Percentiles rank a stretch among this genome's conserved stretches.
These are phyloP conservation scores for Brassicogethes aeneus DNA, from an alignment of 2,888 invertebrate species.

Conservation along the genomic window DNA sequence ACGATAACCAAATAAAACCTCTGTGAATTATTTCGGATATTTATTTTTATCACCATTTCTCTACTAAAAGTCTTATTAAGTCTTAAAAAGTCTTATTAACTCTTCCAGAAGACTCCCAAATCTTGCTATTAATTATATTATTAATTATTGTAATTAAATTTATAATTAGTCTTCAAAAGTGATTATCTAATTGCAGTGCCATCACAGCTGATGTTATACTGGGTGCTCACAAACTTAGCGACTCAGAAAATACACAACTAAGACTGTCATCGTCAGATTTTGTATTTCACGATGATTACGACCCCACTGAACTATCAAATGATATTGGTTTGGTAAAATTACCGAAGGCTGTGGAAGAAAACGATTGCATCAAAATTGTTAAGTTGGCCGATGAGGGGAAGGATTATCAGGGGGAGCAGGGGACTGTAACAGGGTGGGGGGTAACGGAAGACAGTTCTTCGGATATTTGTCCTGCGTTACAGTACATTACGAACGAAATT, in stretches of 20 bases:
- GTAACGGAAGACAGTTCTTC: background rate
- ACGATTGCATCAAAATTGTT: conserved; percentile 11
- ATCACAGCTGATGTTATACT: background rate
- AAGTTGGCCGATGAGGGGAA: background rate
- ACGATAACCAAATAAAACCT: too few relatives aligned
- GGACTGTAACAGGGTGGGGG: background rate
- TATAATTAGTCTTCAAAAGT: too few relatives aligned
- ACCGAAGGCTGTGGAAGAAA: conserved; percentile 4
- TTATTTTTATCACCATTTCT: too few relatives aligned
- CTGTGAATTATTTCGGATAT: too few relatives aligned
- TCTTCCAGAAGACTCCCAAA: too few relatives aligned
- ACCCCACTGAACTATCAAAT: conserved; percentile 3
- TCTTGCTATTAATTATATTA: too few relatives aligned
- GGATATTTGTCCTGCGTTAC: background rate
- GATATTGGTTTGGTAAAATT: conserved; percentile 18
- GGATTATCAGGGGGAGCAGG: too few relatives aligned
- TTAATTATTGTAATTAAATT: too few relatives aligned
- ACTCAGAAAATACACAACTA: background rate
- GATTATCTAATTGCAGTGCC: conserved; percentile 3
- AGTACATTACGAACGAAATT: background rate
- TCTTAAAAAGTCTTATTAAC: too few relatives aligned
- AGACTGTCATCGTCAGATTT: background rate
- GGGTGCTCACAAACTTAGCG: conserved; percentile 1
- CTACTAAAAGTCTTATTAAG: too few relatives aligned
- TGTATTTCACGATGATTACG: background rate